phyloP scores from a whole-genome alignment of 2,888 invertebrate species.

The Falcaria lacertinaria region DNA sequence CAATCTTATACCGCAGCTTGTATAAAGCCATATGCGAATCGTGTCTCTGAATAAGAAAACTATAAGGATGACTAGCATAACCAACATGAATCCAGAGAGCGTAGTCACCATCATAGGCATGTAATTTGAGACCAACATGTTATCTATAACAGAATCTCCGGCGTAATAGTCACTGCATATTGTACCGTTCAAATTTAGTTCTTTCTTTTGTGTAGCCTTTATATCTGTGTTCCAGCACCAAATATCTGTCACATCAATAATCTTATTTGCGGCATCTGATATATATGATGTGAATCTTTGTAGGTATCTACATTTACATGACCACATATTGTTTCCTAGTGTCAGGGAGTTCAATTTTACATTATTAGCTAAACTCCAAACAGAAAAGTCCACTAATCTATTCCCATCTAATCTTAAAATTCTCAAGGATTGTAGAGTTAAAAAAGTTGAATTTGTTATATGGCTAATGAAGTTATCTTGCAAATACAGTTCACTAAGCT shows the following conservation, averaged over 20 bases:
- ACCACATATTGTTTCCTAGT: slow-evolving; percentile 93
- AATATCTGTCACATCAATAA: slow-evolving; percentile 86
- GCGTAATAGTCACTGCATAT: slow-evolving; percentile 92
- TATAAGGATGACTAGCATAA: slow-evolving; percentile 87
- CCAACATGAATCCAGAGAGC: slow-evolving; percentile 86
- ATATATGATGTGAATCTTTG: slow-evolving; percentile 90
- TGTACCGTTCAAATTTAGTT: slow-evolving; percentile 90
- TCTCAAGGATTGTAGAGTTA: slow-evolving; percentile 86
- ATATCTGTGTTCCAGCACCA: slow-evolving; percentile 88
- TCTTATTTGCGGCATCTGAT: slow-evolving; percentile 86
- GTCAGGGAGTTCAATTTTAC: slow-evolving; percentile 84
- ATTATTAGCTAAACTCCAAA: slow-evolving; percentile 85
- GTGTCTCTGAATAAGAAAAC: slow-evolving; percentile 92
- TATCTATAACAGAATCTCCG: slow-evolving; percentile 89
- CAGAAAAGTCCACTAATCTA: slow-evolving; percentile 86
- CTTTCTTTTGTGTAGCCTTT: slow-evolving; percentile 84
- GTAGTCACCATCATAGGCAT: slow-evolving; percentile 90
- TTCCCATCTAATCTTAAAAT: slow-evolving; percentile 91
- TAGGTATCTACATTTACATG: slow-evolving; percentile 93
- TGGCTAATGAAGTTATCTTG: slow-evolving; percentile 90
- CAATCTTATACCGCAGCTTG: slow-evolving; percentile 90
- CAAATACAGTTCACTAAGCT: slow-evolving; percentile 90
- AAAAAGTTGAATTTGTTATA: slow-evolving; percentile 89
- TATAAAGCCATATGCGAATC: slow-evolving; percentile 92
- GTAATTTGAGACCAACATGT: slow-evolving; percentile 90